Percentiles rank a stretch among this genome's conserved stretches.
phyloP scores from a whole-genome alignment of 2,797 vertebrate genomes.

The Sebastiscus albofasciatus region DNA sequence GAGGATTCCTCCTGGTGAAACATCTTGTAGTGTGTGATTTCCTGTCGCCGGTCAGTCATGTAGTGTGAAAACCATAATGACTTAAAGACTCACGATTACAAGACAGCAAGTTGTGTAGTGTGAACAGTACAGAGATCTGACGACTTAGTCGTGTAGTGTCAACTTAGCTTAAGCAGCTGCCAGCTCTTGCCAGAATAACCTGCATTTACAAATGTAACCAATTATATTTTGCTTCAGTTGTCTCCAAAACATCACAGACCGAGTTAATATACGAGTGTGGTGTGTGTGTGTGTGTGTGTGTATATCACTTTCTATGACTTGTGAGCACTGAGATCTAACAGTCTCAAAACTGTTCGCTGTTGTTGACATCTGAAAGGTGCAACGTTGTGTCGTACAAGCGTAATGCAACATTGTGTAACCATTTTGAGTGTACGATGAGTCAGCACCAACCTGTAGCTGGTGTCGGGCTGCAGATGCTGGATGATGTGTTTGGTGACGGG shows the following conservation, averaged over 20 bases:
- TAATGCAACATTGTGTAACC: background rate
- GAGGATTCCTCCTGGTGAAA: too few species aligned
- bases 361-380: background rate
- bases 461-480: conserved; percentile 94
- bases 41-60: too few species aligned
- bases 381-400: background rate
- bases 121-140: too few species aligned
- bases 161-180: background rate
- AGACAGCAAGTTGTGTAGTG: too few species aligned
- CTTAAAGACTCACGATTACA: too few species aligned
- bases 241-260: background rate
- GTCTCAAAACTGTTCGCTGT: background rate
- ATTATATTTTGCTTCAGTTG: background rate
- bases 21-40: too few species aligned
- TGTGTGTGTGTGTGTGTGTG: background rate
- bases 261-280: background rate
- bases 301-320: background rate
- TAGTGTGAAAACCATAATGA: too few species aligned
- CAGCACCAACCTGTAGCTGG: conserved; percentile 93
- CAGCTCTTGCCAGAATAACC: background rate
- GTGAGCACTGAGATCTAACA: background rate
- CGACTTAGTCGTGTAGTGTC: too few species aligned
- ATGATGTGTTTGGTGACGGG: conserved; percentile 89
- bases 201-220: background rate
- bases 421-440: background rate